These are phyloP conservation scores for Ichneumon xanthorius DNA, from an alignment of 2,888 invertebrate species.

Conservation along the genomic window DNA sequence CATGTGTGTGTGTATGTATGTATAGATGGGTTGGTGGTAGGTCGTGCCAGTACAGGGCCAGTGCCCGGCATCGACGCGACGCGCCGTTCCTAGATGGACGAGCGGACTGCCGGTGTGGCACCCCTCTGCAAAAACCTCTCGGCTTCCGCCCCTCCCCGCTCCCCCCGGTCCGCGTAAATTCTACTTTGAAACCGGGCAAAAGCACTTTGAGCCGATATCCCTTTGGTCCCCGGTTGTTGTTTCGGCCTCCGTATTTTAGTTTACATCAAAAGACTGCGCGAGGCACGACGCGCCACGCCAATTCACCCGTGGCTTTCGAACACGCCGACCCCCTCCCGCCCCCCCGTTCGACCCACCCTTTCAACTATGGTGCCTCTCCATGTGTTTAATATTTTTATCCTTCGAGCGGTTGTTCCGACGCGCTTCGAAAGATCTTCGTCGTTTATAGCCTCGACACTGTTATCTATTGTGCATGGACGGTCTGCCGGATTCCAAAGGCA, in stretches of 20 bases:
- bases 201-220: constrained; percentile 83
- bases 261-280: constrained; percentile 83
- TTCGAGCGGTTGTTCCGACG: constrained; percentile 42
- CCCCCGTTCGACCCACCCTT: constrained; percentile 6
- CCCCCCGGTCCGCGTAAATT: constrained; percentile 50
- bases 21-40: not conserved
- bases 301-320: constrained; percentile 80
- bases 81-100: constrained; percentile 75
- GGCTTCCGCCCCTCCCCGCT: constrained; percentile 18
- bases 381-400: constrained; percentile 63
- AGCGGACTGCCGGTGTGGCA: constrained; percentile 47
- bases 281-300: constrained; percentile 75
- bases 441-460: constrained; percentile 14
- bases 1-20: not conserved
- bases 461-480: not conserved
- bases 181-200: constrained; percentile 72
- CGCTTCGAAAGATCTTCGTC: constrained; percentile 42
- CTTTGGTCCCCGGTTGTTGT: constrained; percentile 82
- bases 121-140: constrained; percentile 22
- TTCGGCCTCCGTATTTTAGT: constrained; percentile 84
- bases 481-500: not conserved
- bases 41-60: not conserved
- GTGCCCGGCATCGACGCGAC: constrained; percentile 14
- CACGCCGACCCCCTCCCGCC: constrained; percentile 26
- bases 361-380: constrained; percentile 50